phyloP scores from a whole-genome alignment of 2,113 vertebrate species.

The Mixornis gularis region DNA sequence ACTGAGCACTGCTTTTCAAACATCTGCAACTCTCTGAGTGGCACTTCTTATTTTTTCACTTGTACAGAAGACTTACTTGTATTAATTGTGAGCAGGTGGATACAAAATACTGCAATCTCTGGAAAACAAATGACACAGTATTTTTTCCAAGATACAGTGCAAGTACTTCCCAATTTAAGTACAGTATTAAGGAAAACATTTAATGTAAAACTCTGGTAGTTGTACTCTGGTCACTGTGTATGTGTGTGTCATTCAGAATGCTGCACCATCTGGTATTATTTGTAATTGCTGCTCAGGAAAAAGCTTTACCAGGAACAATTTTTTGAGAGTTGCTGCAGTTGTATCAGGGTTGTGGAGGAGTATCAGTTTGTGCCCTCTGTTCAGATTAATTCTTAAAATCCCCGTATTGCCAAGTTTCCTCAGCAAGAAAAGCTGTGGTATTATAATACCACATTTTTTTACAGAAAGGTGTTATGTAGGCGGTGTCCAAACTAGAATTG shows the following conservation, averaged over 20 bases:
- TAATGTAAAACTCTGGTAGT: background rate
- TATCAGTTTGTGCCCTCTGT: background rate
- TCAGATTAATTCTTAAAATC: background rate
- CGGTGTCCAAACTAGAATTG: background rate
- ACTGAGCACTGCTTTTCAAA: background rate
- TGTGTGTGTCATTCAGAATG: background rate
- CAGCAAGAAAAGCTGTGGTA: background rate
- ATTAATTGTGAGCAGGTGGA: background rate
- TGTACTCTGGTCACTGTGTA: background rate
- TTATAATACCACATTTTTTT: background rate
- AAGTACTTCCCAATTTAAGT: background rate
- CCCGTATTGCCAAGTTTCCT: background rate
- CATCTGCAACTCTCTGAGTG: background rate
- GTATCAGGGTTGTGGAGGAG: background rate
- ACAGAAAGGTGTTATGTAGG: background rate
- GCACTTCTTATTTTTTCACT: background rate
- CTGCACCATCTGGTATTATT: background rate
- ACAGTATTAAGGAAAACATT: background rate
- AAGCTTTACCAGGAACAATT: background rate
- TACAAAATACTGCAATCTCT: background rate
- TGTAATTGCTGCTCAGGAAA: background rate
- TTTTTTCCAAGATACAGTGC: background rate
- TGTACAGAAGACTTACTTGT: background rate
- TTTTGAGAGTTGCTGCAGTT: background rate
- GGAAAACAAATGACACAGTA: background rate